Percentiles rank a stretch among this genome's conserved stretches.
Evolutionary conservation across 2,113 vertebrate species (phyloP).

Genomic region (Cyanoliseus patagonus): DNA sequence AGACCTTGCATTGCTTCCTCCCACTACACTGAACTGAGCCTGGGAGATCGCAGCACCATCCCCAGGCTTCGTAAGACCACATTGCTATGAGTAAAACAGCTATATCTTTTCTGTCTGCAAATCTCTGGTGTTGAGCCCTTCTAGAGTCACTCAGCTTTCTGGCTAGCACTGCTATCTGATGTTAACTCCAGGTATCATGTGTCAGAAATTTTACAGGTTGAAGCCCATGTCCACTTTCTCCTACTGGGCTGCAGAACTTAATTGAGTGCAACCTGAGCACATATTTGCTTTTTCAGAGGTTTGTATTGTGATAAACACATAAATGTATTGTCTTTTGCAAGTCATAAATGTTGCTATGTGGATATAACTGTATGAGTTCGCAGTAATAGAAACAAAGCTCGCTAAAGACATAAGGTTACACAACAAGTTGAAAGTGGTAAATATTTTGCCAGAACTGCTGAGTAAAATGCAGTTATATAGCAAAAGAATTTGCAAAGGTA

Average conservation of each 20-base stretch:
- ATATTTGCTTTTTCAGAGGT: neutral
- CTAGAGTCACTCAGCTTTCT: neutral
- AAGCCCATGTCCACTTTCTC: neutral
- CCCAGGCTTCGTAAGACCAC: neutral
- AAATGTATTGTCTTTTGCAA: too few relatives aligned
- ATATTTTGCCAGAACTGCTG: too few relatives aligned
- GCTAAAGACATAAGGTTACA: too few relatives aligned
- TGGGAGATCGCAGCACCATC: neutral
- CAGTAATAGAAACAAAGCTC: too few relatives aligned
- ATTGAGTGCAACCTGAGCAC: neutral
- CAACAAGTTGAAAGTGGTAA: too few relatives aligned
- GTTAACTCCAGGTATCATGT: neutral
- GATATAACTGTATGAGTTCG: too few relatives aligned
- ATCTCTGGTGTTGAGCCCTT: neutral
- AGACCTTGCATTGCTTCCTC: neutral
- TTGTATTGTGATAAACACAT: neutral
- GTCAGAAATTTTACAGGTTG: neutral
- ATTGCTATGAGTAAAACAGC: rapidly evolving
- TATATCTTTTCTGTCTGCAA: neutral
- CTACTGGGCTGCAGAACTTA: neutral
- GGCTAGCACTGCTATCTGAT: neutral
- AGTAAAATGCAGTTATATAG: too few relatives aligned
- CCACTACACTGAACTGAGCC: neutral
- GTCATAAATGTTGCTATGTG: too few relatives aligned
- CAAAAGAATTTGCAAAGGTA: too few relatives aligned